These are phyloP conservation scores for Euleptes europaea DNA, from an alignment of 2,113 vertebrate genomes.

Conservation along the genomic window DNA sequence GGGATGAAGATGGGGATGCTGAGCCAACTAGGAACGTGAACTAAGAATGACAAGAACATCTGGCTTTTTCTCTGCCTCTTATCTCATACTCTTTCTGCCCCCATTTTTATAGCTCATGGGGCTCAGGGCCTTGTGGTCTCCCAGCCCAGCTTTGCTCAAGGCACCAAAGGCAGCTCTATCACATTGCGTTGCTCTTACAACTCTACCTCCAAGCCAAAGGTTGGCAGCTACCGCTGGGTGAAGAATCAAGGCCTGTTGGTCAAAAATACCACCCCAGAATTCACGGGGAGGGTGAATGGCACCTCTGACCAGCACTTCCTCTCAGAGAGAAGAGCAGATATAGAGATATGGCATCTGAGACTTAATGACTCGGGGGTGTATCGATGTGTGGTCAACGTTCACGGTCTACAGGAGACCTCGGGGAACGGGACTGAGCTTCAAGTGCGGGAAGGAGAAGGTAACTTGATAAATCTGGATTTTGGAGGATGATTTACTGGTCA, in stretches of 20 bases:
- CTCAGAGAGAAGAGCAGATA: constrained; percentile 32
- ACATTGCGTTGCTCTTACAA: constrained; percentile 46
- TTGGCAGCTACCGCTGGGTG: constrained; percentile 41
- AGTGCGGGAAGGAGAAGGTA: constrained; percentile 12
- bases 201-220: background rate
- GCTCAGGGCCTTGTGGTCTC: constrained; percentile 22
- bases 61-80: background rate
- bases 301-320: constrained; percentile 24
- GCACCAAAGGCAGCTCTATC: constrained; percentile 3
- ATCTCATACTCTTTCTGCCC: background rate
- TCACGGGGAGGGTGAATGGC: constrained; percentile 23
- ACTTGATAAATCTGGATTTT: background rate
- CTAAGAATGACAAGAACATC: too few relatives aligned
- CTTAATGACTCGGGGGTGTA: background rate
- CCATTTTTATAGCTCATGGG: constrained; percentile 19
- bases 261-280: constrained; percentile 20
- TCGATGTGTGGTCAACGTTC: constrained; percentile 37
- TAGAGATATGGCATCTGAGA: constrained; percentile 15
- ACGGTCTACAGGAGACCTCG: background rate
- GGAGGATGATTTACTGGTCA: background rate
- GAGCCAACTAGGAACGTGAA: too few relatives aligned
- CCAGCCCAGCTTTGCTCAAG: constrained; percentile 18
- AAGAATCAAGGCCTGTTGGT: constrained; percentile 35
- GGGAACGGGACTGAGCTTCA: constrained; percentile 39
- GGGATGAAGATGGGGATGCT: too few relatives aligned